Evolutionary conservation across 2,113 vertebrate genomes (phyloP), one percentile per base, ranked within the genome.

Genomic region (Agapornis roseicollis): DNA sequence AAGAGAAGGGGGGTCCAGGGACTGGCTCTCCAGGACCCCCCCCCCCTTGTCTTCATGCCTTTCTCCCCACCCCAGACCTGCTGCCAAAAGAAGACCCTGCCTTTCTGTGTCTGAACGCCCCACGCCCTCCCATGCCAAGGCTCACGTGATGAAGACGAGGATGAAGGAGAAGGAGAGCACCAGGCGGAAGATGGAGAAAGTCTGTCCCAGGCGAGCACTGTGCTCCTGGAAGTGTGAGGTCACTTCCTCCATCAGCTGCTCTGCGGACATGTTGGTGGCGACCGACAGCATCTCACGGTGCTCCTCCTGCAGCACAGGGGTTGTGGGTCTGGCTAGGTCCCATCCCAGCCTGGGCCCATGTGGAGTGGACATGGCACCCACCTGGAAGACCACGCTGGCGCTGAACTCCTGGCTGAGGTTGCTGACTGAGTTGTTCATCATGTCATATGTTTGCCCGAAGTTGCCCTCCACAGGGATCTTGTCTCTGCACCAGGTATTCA

Each of bases 381-480:
- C 99, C 98, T 98, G 64, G 69, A 98, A 8, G 8, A 97, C 12
- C 2, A 99, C 78, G 1, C 52, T 73, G 12, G 98, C 88, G 0
- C 83, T 97, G 96, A 99, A 99, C 23, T 99, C 98, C 69, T 95
- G 83, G 18, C 95, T 77, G 52, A 99, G 96, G 14, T 68, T 96
- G 7, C 80, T 70, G 14, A 99, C 83, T 0, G 99, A 98, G 7
- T 3, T 4, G 68, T 98, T 98, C 17, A 99, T 92, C 18, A 93
- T 96, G 86, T 99, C 98, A 0, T 98, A 99, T 31, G 97, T 96
- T 50, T 97, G 95, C 25, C 99, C 99, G 0, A 99, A 99, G 97
- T 99, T 99, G n/a, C 98, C 97, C n/a, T 99, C 99, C 73, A 99
- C 98, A 0, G 99, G 99, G 83, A 99, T 95, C 22, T 96, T 97